A percentile compares a stretch with the other conserved stretches of the same genome.
These are phyloP conservation scores for Apamea crenata DNA, from an alignment of 2,888 invertebrate genomes.

Conservation along the genomic window DNA sequence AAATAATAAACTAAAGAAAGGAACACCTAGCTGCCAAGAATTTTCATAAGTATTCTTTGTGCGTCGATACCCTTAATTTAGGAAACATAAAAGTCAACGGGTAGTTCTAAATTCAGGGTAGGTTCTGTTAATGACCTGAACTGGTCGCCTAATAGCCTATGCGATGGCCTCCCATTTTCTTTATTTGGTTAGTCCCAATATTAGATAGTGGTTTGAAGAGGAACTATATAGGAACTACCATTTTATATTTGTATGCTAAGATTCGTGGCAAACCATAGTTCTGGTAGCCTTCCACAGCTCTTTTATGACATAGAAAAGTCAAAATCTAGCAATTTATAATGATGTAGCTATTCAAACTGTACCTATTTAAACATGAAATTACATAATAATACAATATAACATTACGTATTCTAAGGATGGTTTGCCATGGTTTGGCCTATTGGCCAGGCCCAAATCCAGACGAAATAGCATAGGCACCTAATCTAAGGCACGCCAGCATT, in stretches of 20 bases:
- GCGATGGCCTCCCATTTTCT: conserved; percentile 5
- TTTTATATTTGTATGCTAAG: not conserved
- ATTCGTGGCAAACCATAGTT: not conserved
- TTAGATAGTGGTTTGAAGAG: not conserved
- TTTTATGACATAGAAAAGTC: not conserved
- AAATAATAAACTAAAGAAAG: not conserved
- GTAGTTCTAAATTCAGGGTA: conserved; percentile 33
- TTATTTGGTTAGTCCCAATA: conserved; percentile 1
- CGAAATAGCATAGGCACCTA: no score
- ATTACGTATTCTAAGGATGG: no score
- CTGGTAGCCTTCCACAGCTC: not conserved
- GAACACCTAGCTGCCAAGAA: not conserved
- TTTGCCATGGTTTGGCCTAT: no score
- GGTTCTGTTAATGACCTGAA: conserved; percentile 25
- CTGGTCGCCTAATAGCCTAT: not conserved
- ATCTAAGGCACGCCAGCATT: no score
- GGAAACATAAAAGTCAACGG: conserved; percentile 32
- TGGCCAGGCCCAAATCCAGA: no score
- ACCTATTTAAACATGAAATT: no score
- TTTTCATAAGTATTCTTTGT: conserved; percentile 27
- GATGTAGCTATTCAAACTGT: not conserved
- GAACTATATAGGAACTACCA: not conserved
- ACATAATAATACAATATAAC: no score
- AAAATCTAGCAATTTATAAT: not conserved
- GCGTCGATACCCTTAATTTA: conserved; percentile 19